Evolutionary conservation across 2,797 vertebrate genomes (phyloP).

Genomic region (Pipistrellus pipistrellus): DNA sequence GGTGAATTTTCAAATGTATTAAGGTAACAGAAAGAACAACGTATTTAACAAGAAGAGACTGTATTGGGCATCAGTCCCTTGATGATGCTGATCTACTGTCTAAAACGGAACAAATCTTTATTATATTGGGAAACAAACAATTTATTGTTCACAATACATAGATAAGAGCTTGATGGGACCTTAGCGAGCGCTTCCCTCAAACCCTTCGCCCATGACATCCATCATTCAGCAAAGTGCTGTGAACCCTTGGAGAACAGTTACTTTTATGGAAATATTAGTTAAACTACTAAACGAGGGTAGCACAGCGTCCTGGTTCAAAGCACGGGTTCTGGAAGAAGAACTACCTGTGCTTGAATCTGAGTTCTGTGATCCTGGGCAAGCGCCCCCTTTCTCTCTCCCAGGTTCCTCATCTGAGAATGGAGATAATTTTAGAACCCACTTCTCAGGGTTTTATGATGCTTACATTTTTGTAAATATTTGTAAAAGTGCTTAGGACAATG

Average conservation of each 20-base stretch:
- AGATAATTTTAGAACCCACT: neutral
- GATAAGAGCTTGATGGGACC: neutral
- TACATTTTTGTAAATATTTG: slow-evolving; percentile 34
- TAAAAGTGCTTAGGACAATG: neutral
- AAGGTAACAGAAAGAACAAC: slow-evolving; percentile 20
- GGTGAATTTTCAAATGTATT: slow-evolving; percentile 44
- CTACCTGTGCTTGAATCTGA: neutral
- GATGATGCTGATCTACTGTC: neutral
- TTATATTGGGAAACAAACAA: neutral
- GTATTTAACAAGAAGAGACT: neutral
- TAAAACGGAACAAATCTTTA: slow-evolving; percentile 16
- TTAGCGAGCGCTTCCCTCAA: neutral
- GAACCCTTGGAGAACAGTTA: neutral
- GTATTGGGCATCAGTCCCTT: neutral
- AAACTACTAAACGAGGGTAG: neutral
- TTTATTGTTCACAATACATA: neutral
- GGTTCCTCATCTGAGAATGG: neutral
- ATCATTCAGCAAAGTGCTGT: neutral
- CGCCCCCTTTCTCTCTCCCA: neutral
- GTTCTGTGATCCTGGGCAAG: neutral
- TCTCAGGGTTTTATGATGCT: neutral
- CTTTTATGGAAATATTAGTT: slow-evolving; percentile 9
- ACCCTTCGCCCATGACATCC: neutral
- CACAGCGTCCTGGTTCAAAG: neutral
- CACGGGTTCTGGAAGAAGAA: neutral